Percentiles rank a stretch among this genome's conserved stretches.
These are phyloP conservation scores for Sebastes paucispinis DNA, from an alignment of 2,797 vertebrate species.

Conservation along the genomic window DNA sequence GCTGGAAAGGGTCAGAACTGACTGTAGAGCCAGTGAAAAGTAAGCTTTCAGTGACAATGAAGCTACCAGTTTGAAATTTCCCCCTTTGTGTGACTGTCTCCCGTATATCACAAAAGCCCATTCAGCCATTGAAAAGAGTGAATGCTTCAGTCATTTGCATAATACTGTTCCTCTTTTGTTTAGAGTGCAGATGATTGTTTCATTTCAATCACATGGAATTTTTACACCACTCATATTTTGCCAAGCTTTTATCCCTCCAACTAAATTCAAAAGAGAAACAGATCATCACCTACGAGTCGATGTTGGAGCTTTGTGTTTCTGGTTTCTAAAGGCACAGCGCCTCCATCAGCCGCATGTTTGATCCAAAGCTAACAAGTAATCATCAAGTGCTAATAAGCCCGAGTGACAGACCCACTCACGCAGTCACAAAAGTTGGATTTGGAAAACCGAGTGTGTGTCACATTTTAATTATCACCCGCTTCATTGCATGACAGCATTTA, in stretches of 20 bases:
- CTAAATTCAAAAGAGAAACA: constrained; percentile 6
- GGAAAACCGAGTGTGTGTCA: constrained; percentile 46
- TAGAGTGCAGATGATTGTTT: constrained; percentile 50
- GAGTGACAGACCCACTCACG: constrained; percentile 55
- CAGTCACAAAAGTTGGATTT: constrained; percentile 51
- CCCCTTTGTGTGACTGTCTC: constrained; percentile 55
- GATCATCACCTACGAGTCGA: constrained; percentile 15
- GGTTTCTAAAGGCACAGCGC: constrained; percentile 3
- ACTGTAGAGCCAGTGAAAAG: constrained; percentile 13
- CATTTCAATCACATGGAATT: constrained; percentile 58
- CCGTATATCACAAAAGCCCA: constrained; percentile 55
- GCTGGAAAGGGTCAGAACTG: not conserved
- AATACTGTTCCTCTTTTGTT: constrained; percentile 52
- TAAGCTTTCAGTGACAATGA: constrained; percentile 18
- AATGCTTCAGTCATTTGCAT: constrained; percentile 60
- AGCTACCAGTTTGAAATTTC: constrained; percentile 47
- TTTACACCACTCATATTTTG: constrained; percentile 46
- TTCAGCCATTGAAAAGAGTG: constrained; percentile 48
- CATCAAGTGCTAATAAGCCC: constrained; percentile 62
- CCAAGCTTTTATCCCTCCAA: constrained; percentile 26
- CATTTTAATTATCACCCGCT: constrained; percentile 55
- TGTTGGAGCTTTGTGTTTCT: not conserved
- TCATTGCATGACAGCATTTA: constrained; percentile 44
- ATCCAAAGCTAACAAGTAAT: constrained; percentile 71
- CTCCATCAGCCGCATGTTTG: constrained; percentile 38